Evolutionary conservation across 2,888 invertebrate genomes (phyloP).

Genomic region (Lymantria dispar): DNA sequence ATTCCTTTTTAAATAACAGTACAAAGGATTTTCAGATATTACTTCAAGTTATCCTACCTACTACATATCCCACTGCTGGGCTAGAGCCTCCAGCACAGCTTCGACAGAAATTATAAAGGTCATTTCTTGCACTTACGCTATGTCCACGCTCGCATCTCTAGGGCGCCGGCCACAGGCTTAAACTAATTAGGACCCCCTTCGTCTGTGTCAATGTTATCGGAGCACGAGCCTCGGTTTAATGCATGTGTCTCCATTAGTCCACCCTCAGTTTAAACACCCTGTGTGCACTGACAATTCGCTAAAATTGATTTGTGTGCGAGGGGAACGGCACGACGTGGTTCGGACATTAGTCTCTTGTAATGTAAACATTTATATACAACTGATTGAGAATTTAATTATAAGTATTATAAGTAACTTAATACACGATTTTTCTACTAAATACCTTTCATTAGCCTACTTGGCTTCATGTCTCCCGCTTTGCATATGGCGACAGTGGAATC

Average conservation of each 20-base stretch:
- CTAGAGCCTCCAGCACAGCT: too few relatives aligned
- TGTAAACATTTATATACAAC: slow-evolving; percentile 1
- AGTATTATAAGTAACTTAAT: not conserved
- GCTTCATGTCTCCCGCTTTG: too few relatives aligned
- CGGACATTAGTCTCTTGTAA: slow-evolving; percentile 26
- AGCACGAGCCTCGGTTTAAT: slow-evolving; percentile 77
- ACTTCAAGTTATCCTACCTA: too few relatives aligned
- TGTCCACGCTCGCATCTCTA: slow-evolving; percentile 42
- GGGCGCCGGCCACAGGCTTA: slow-evolving; percentile 66
- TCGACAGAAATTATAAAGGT: not conserved
- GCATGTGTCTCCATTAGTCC: slow-evolving; percentile 79
- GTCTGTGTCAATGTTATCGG: slow-evolving; percentile 74
- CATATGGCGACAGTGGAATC: too few relatives aligned
- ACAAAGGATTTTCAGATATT: too few relatives aligned
- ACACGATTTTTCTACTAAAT: not conserved
- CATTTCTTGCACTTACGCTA: slow-evolving; percentile 33
- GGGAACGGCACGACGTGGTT: slow-evolving; percentile 31
- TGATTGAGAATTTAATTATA: too few relatives aligned
- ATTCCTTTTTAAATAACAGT: too few relatives aligned
- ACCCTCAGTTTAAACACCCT: slow-evolving; percentile 72
- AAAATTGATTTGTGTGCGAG: slow-evolving; percentile 76
- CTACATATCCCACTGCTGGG: too few relatives aligned
- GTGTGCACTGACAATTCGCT: slow-evolving; percentile 71
- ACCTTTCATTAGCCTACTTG: too few relatives aligned
- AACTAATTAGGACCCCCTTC: slow-evolving; percentile 80